Conservation (phyloP, 2,888 invertebrate genomes). For the Caenorhabditis sp. region DNA sequence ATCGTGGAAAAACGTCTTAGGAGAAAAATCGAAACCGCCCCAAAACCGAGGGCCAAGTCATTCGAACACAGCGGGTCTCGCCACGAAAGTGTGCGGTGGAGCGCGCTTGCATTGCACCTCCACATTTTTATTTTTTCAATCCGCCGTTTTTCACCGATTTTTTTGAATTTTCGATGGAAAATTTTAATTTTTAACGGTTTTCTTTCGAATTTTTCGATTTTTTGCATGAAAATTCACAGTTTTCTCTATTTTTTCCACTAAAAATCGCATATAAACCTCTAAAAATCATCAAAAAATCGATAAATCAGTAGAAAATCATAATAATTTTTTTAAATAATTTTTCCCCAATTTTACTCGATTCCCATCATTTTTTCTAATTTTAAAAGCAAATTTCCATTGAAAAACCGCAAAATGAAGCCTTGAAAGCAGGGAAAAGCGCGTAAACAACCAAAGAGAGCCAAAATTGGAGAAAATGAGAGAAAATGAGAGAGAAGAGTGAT, state of each 20-base stretch:
- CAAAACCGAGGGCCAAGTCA: conserved; percentile 58
- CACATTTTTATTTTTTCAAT: neutral
- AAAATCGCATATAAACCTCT: neutral
- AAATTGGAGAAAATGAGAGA: too few relatives aligned
- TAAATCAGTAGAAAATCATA: too few relatives aligned
- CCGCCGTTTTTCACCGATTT: neutral
- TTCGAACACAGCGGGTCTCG: conserved; percentile 57
- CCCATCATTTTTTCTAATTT: too few relatives aligned
- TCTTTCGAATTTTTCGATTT: neutral
- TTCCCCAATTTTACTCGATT: too few relatives aligned
- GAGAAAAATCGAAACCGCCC: conserved; percentile 53
- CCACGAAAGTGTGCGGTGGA: conserved; percentile 53
- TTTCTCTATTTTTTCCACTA: neutral
- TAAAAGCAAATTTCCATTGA: too few relatives aligned
- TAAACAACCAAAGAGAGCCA: too few relatives aligned
- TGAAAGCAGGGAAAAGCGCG: too few relatives aligned
- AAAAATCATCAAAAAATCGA: too few relatives aligned
- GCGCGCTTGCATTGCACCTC: conserved; percentile 29
- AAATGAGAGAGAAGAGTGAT: too few relatives aligned
- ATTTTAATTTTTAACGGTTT: neutral
- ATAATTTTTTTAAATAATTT: too few relatives aligned
- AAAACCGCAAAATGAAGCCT: too few relatives aligned
- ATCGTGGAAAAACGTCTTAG: neutral
- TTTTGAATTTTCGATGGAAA: conserved; percentile 7
- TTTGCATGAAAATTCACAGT: too few relatives aligned